These are phyloP conservation scores for Rissa tridactyla DNA, from an alignment of 2,113 vertebrate species.

Conservation along the genomic window DNA sequence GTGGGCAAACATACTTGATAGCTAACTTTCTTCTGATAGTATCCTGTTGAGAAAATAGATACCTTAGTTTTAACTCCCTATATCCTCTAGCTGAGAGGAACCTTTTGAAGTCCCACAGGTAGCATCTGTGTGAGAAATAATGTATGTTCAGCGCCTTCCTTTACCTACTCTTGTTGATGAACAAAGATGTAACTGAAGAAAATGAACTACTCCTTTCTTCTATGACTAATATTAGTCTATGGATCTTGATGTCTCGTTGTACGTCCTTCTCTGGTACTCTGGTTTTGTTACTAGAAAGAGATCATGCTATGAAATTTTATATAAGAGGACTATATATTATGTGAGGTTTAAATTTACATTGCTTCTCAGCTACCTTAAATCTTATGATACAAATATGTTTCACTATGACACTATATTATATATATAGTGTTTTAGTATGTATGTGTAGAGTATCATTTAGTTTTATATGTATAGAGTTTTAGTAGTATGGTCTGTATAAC, in stretches of 20 bases:
- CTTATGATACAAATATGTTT: not conserved
- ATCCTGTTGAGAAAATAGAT: not conserved
- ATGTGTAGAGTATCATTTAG: too few relatives aligned
- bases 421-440: not conserved
- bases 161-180: not conserved
- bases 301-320: not conserved
- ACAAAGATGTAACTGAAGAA: not conserved
- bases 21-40: not conserved
- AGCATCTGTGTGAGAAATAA: not conserved
- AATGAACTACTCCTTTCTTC: not conserved
- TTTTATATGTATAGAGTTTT: not conserved
- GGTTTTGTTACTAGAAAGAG: not conserved
- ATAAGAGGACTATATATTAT: not conserved
- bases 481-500: not conserved
- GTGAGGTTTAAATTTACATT: not conserved
- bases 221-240: not conserved
- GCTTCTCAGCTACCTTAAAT: not conserved
- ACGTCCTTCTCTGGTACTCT: not conserved
- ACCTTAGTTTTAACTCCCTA: not conserved
- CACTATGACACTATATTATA: not conserved
- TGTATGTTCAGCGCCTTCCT: not conserved
- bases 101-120: not conserved
- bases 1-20: not conserved
- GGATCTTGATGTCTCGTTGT: not conserved
- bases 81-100: not conserved